phyloP scores from a whole-genome alignment of 1,140 invertebrate species.

The Manduca sexta region DNA sequence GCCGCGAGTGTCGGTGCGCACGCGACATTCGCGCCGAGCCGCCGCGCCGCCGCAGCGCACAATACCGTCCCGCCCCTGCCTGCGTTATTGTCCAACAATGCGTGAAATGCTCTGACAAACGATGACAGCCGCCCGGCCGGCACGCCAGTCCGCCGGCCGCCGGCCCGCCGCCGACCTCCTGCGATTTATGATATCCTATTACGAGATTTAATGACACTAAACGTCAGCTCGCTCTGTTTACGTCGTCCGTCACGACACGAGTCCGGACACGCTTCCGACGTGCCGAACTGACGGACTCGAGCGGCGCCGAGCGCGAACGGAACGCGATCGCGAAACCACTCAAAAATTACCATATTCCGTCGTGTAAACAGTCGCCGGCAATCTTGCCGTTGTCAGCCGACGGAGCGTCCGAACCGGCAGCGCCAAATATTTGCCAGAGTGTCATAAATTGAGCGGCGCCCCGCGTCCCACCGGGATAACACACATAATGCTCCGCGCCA shows the following conservation, averaged over 20 bases:
- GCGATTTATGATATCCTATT: conserved; percentile 71
- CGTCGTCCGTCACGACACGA: conserved; percentile 22
- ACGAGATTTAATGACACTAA: conserved; percentile 67
- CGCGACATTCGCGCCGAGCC: too few relatives aligned
- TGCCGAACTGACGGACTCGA: conserved; percentile 25
- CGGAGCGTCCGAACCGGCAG: conserved; percentile 51
- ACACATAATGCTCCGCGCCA: conserved; percentile 68
- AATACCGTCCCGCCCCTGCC: conserved; percentile 34
- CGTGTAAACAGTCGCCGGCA: conserved; percentile 58
- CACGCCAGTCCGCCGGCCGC: conserved; percentile 8
- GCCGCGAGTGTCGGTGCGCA: too few relatives aligned
- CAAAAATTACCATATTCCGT: conserved; percentile 57
- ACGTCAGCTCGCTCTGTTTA: conserved; percentile 37
- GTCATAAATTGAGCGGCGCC: conserved; percentile 67
- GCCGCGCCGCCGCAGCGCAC: conserved; percentile 33
- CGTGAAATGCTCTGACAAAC: conserved; percentile 71
- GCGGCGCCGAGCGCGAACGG: conserved; percentile 26
- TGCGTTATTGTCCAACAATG: conserved; percentile 69
- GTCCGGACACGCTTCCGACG: conserved; percentile 27
- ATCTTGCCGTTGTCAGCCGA: conserved; percentile 65
- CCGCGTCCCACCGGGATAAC: conserved; percentile 60
- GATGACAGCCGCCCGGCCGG: conserved; percentile 60
- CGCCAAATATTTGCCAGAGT: conserved; percentile 68
- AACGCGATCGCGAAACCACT: conserved; percentile 29
- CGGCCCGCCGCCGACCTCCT: conserved; percentile 51